Conservation (phyloP, 1,140 invertebrate species). For the Bombus cullumanus region DNA sequence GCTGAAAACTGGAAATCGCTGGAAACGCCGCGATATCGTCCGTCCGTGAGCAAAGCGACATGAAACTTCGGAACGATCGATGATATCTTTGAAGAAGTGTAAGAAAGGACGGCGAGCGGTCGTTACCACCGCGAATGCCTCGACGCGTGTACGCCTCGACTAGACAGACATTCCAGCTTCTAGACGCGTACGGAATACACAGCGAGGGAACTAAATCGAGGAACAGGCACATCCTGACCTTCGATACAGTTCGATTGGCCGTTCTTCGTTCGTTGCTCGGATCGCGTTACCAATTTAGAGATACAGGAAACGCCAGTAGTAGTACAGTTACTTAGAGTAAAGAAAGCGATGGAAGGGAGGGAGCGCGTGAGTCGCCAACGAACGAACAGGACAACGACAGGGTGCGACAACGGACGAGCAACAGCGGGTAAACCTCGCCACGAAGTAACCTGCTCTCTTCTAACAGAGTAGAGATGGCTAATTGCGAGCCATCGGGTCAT, state of each 20-base stretch:
- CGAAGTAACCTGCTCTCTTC: no score
- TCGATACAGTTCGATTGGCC: conserved; percentile 66
- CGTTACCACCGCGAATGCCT: conserved; percentile 1
- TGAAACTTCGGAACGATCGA: no score
- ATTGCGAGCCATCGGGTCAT: no score
- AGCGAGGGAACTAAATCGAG: conserved; percentile 21
- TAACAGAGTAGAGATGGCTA: no score
- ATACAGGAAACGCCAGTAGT: conserved; percentile 66
- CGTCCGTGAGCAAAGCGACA: background rate
- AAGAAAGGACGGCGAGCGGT: background rate
- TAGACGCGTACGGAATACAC: conserved; percentile 26
- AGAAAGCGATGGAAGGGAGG: conserved; percentile 33
- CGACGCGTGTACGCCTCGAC: background rate
- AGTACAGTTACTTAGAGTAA: conserved; percentile 65
- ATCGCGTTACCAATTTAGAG: conserved; percentile 69
- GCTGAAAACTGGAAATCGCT: no score
- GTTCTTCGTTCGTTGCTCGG: conserved; percentile 33
- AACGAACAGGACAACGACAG: background rate
- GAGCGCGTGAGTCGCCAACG: background rate
- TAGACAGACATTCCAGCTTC: conserved; percentile 3
- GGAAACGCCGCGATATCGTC: no score
- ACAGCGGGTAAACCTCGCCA: conserved; percentile 8
- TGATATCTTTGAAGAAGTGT: background rate
- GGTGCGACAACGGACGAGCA: background rate
- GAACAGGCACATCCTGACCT: conserved; percentile 52